Evolutionary conservation across 2,888 invertebrate species (phyloP).

Genomic region (Pegoplata infirma): DNA sequence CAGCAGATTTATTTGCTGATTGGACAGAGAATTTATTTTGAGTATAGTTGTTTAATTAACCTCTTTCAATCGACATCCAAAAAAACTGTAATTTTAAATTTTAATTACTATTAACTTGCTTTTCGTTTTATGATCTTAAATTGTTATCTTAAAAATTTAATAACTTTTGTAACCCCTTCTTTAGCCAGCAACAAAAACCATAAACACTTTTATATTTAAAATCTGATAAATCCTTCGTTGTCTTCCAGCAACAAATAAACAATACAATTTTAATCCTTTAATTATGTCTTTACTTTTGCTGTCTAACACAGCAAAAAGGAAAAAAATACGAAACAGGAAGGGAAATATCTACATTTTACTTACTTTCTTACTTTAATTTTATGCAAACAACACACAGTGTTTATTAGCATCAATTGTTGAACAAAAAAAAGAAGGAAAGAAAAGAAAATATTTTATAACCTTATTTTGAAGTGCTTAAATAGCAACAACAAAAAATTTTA

Average conservation of each 20-base stretch:
- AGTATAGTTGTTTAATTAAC: no score
- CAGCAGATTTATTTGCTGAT: no score
- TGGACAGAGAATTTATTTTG: no score
- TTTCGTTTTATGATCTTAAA: no score
- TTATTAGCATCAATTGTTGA: slow-evolving; percentile 50
- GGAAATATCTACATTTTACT: no score
- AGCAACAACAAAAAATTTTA: background rate
- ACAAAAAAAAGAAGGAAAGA: no score
- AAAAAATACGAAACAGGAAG: no score
- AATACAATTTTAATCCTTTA: slow-evolving; percentile 59
- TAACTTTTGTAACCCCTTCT: background rate
- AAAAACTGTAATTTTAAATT: no score
- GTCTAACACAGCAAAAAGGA: background rate
- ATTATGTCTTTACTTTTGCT: slow-evolving; percentile 49
- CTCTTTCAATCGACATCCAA: no score
- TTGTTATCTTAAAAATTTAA: background rate
- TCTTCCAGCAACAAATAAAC: slow-evolving; percentile 52
- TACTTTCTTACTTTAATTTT: slow-evolving; percentile 31
- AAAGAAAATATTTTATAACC: slow-evolving; percentile 15
- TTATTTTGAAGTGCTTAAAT: background rate
- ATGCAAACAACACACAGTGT: slow-evolving; percentile 49
- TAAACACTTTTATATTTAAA: slow-evolving; percentile 50
- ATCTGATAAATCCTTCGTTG: slow-evolving; percentile 47
- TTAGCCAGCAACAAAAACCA: background rate
- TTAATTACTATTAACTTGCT: no score